A percentile compares a stretch with the other conserved stretches of the same genome.
phyloP scores from a whole-genome alignment of 1,140 invertebrate genomes.

The Philopotamus ludificatus region DNA sequence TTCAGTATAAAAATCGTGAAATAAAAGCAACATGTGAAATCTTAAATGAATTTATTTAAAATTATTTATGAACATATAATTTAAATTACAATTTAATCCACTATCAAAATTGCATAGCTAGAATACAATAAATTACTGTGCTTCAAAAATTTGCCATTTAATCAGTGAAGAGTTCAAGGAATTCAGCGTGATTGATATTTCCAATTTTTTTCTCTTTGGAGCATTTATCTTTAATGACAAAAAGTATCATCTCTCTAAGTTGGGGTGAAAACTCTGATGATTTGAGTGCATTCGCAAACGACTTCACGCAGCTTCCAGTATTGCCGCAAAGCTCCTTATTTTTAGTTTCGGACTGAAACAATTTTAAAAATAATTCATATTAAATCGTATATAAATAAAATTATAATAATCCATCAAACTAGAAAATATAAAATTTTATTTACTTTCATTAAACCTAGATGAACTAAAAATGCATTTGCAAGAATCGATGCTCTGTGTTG shows the following conservation, averaged over 20 bases:
- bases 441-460: constrained; percentile 20
- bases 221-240: constrained; percentile 21
- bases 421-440: no score
- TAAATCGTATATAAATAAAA: neutral
- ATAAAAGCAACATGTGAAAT: no score
- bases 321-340: constrained; percentile 10
- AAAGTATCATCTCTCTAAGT: constrained; percentile 14
- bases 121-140: no score
- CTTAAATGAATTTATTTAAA: no score
- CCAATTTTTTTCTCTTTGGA: constrained; percentile 17
- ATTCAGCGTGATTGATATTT: neutral
- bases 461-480: constrained; percentile 17
- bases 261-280: neutral
- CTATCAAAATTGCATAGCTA: no score
- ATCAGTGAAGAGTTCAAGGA: no score
- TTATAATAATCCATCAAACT: neutral
- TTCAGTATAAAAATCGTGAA: no score
- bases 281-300: constrained; percentile 4
- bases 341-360: constrained; percentile 13
- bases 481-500: neutral
- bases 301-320: constrained; percentile 7
- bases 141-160: no score
- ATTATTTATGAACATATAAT: no score
- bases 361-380: neutral
- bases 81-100: no score